These are phyloP conservation scores for Daboia siamensis DNA, from an alignment of 2,113 vertebrate genomes.

Conservation along the genomic window DNA sequence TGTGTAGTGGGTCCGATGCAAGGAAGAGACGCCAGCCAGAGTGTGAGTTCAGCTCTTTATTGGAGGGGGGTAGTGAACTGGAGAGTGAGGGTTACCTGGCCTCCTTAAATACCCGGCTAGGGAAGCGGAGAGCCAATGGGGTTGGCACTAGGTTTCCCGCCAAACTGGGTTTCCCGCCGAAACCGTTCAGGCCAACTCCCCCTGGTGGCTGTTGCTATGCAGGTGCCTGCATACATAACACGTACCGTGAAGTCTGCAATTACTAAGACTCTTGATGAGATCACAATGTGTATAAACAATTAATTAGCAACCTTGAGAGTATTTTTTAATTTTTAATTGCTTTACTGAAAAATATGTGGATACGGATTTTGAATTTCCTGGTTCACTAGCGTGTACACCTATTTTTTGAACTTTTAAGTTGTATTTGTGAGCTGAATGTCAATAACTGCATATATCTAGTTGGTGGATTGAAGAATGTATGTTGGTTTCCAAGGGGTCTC, in stretches of 20 bases:
- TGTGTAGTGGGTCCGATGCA: no score
- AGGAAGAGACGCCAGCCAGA: no score
- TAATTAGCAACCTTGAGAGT: slow-evolving; percentile 47
- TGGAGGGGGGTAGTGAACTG: no score
- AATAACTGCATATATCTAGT: not conserved
- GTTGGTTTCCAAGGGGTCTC: not conserved
- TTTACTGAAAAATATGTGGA: slow-evolving; percentile 70
- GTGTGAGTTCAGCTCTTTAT: no score
- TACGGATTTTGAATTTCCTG: slow-evolving; percentile 48
- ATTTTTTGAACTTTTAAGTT: not conserved
- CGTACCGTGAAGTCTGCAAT: slow-evolving; percentile 63
- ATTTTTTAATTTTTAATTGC: slow-evolving; percentile 49
- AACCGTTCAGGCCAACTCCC: no score
- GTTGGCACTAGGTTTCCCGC: no score
- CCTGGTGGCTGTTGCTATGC: no score
- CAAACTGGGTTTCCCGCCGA: no score
- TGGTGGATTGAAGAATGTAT: not conserved
- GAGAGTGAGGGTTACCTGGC: no score
- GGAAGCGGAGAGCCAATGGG: no score
- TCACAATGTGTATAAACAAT: slow-evolving; percentile 37
- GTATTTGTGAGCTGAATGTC: not conserved
- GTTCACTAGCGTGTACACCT: slow-evolving; percentile 28
- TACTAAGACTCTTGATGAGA: slow-evolving; percentile 52
- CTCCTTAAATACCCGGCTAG: no score
- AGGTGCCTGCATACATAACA: no score